A percentile compares a stretch with the other conserved stretches of the same genome.
These are phyloP conservation scores for Agriopis marginaria DNA, from an alignment of 2,888 invertebrate genomes.

Conservation along the genomic window DNA sequence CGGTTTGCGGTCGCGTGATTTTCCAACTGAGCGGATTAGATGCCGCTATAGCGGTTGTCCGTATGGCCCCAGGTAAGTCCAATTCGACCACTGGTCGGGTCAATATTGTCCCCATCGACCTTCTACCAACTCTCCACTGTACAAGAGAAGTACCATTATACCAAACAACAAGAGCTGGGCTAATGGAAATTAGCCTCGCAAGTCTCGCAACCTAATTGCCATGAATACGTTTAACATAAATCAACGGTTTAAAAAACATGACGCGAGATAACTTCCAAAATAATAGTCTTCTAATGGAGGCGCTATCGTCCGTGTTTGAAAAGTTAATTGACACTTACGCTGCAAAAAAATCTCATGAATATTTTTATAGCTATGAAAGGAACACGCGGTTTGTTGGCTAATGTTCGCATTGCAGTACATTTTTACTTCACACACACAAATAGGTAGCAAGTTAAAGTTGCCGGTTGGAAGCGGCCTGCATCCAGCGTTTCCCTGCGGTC, in stretches of 20 bases:
- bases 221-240: conserved; percentile 72
- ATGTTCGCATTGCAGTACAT: background rate
- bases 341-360: conserved; percentile 35
- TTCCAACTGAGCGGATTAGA: too few species aligned
- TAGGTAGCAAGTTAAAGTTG: too few species aligned
- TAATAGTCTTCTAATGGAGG: conserved; percentile 40
- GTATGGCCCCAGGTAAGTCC: too few species aligned
- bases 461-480: too few species aligned
- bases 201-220: conserved; percentile 65
- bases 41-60: too few species aligned
- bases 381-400: conserved; percentile 8
- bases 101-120: background rate
- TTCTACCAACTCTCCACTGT: conserved; percentile 33
- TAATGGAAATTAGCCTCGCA: conserved; percentile 68
- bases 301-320: conserved; percentile 39
- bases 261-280: conserved; percentile 51
- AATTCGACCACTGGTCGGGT: background rate
- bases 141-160: conserved; percentile 52
- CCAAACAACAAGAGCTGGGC: conserved; percentile 58
- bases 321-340: conserved; percentile 40
- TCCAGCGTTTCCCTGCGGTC: too few species aligned
- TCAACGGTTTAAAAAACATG: conserved; percentile 68
- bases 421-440: too few species aligned
- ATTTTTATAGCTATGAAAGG: conserved; percentile 24
- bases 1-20: too few species aligned